These are phyloP conservation scores for Drepanosiphum platanoidis DNA, from an alignment of 2,888 invertebrate species.

Conservation along the genomic window DNA sequence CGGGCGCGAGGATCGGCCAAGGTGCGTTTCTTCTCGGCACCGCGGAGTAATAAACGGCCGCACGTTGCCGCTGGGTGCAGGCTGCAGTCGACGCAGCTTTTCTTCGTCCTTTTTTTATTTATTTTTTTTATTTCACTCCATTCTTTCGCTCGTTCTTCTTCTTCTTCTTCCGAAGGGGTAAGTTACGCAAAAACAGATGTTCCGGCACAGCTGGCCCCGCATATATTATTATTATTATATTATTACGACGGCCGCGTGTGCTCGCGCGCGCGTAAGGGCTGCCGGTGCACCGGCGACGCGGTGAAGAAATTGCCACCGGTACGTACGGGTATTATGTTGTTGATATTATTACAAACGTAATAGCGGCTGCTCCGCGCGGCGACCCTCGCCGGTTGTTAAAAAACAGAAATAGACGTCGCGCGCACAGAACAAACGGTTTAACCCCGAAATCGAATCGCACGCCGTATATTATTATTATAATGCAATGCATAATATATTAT, in stretches of 20 bases:
- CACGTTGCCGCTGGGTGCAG: constrained; percentile 1
- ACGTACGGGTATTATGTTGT: not conserved
- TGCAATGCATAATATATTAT: too few species aligned
- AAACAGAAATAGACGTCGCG: not conserved
- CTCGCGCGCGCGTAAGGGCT: not conserved
- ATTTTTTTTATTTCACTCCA: too few species aligned
- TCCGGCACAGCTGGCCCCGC: constrained; percentile 56
- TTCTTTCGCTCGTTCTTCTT: not conserved
- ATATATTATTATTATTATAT: not conserved
- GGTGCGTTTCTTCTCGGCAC: not conserved
- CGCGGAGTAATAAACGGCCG: not conserved
- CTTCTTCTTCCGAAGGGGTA: constrained; percentile 55
- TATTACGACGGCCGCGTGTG: too few species aligned
- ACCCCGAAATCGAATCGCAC: constrained; percentile 40
- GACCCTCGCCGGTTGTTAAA: constrained; percentile 4
- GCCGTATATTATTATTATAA: too few species aligned
- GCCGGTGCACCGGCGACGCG: constrained; percentile 28
- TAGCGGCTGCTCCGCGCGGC: too few species aligned
- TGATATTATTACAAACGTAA: not conserved
- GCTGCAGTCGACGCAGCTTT: constrained; percentile 46
- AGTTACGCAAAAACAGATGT: constrained; percentile 62
- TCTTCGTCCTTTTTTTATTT: not conserved
- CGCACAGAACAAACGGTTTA: constrained; percentile 15
- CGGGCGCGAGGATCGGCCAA: not conserved
- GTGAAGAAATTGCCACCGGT: constrained; percentile 57